Evolutionary conservation across 2,113 vertebrate species (phyloP).

Genomic region (Xyrauchen texanus): DNA sequence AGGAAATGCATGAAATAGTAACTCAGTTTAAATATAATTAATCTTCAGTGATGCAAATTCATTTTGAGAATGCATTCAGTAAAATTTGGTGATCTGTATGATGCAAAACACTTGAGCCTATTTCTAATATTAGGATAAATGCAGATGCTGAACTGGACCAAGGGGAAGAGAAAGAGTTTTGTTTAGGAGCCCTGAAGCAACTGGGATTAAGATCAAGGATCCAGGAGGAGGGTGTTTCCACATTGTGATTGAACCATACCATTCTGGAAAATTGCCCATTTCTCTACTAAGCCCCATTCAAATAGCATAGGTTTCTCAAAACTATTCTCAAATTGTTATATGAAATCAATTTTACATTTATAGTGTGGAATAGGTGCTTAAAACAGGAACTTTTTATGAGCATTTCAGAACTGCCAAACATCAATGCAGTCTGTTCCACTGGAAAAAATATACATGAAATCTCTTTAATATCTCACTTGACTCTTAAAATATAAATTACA

Average conservation of each 20-base stretch:
- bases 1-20: conserved; percentile 2
- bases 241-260: conserved; percentile 2
- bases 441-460: too few relatives aligned
- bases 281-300: neutral
- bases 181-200: neutral
- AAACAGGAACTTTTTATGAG: too few relatives aligned
- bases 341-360: too few relatives aligned
- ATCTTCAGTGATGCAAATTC: neutral
- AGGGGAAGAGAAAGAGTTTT: neutral
- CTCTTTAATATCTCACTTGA: too few relatives aligned
- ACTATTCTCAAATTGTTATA: too few relatives aligned
- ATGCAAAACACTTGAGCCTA: too few relatives aligned
- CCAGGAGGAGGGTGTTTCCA: conserved; percentile 1
- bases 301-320: too few relatives aligned
- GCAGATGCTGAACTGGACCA: neutral
- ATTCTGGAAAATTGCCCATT: neutral
- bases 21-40: neutral
- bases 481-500: too few relatives aligned
- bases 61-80: conserved; percentile 3
- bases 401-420: too few relatives aligned
- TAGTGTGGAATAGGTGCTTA: too few relatives aligned
- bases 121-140: neutral
- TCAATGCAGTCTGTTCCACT: too few relatives aligned
- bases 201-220: neutral
- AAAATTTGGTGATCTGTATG: neutral